Percentiles rank a stretch among this genome's conserved stretches.
Evolutionary conservation across 1,140 invertebrate genomes (phyloP).

Genomic region (Radopholus similis): DNA sequence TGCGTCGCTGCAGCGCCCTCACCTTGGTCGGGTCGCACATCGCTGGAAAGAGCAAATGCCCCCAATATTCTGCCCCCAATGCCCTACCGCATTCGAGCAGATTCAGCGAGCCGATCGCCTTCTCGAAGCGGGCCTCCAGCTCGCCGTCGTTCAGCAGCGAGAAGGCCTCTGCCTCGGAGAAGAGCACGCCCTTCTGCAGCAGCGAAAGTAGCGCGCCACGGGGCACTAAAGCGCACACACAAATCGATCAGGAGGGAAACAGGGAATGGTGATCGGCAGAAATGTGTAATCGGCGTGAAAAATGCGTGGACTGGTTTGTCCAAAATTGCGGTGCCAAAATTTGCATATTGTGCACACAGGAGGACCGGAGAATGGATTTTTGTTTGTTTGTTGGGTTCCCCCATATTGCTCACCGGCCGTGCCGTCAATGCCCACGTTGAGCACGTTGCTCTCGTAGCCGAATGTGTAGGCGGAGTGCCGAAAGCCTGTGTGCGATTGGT

Average conservation of each 20-base stretch:
- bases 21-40: constrained; percentile 20
- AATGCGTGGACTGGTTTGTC: too few relatives aligned
- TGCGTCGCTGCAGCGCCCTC: constrained; percentile 13
- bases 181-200: constrained; percentile 29
- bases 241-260: too few relatives aligned
- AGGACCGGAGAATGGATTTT: too few relatives aligned
- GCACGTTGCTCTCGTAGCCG: constrained; percentile 29
- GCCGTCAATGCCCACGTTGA: constrained; percentile 28
- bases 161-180: constrained; percentile 31
- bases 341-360: background rate
- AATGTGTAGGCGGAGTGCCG: constrained; percentile 30
- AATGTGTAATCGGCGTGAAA: too few relatives aligned
- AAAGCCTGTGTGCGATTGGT: constrained; percentile 13
- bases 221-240: too few relatives aligned
- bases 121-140: constrained; percentile 27
- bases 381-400: background rate
- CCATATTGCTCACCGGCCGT: background rate
- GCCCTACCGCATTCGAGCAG: constrained; percentile 31
- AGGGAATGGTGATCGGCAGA: too few relatives aligned
- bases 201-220: constrained; percentile 30
- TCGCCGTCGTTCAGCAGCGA: constrained; percentile 22
- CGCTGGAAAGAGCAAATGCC: constrained; percentile 5
- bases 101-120: constrained; percentile 30
- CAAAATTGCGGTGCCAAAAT: too few relatives aligned
- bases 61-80: background rate